phyloP scores from a whole-genome alignment of 1,140 invertebrate species.

The Megalopta genalis region DNA sequence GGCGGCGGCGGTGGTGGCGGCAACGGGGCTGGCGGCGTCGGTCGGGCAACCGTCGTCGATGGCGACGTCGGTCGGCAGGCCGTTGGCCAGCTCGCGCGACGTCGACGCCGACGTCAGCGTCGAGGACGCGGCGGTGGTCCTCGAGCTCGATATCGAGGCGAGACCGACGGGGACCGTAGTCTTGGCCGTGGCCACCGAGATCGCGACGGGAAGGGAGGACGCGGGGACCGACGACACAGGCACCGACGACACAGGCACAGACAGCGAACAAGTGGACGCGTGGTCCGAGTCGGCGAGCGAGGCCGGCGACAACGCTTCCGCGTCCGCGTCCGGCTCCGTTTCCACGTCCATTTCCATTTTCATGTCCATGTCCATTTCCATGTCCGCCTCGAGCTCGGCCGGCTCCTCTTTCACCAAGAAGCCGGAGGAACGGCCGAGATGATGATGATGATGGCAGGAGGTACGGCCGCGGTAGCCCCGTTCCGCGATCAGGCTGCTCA shows the following conservation, averaged over 20 bases:
- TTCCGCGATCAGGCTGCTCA: slow-evolving; percentile 11
- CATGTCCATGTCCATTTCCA: not conserved
- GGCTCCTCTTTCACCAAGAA: slow-evolving; percentile 80
- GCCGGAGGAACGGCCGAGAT: not conserved
- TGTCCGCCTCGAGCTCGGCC: not conserved
- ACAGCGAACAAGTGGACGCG: not conserved
- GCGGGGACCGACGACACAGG: no score
- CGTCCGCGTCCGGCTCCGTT: not conserved
- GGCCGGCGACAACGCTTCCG: slow-evolving; percentile 16
- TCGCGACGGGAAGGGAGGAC: not conserved
- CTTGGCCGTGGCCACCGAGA: not conserved
- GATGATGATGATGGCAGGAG: no score
- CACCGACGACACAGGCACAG: no score
- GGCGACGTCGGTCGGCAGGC: not conserved
- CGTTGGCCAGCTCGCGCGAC: slow-evolving; percentile 1
- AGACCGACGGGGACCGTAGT: not conserved
- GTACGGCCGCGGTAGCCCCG: slow-evolving; percentile 7
- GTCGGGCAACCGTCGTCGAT: not conserved
- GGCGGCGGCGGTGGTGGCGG: not conserved
- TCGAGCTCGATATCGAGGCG: not conserved
- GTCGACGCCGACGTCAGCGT: no score
- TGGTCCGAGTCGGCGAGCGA: not conserved
- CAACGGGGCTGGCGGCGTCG: not conserved
- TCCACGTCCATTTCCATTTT: no score
- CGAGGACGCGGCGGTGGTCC: no score